Evolutionary conservation across 2,888 invertebrate genomes (phyloP).

Genomic region (Diplolepis rosae): DNA sequence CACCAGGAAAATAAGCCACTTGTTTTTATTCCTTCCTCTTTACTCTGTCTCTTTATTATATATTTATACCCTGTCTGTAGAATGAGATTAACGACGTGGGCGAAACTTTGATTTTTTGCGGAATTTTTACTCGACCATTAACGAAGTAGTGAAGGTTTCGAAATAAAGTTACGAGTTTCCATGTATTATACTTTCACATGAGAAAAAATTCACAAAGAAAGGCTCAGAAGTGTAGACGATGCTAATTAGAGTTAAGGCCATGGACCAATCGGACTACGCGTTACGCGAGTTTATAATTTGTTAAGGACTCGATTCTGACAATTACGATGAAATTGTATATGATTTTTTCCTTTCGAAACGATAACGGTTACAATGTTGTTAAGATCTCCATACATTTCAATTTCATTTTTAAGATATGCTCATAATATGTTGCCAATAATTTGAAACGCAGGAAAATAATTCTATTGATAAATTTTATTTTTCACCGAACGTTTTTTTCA

Average conservation of each 20-base stretch:
- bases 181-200: neutral
- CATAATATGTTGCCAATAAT: too few relatives aligned
- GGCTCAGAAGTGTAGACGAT: neutral
- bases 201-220: neutral
- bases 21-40: neutral
- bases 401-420: too few relatives aligned
- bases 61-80: neutral
- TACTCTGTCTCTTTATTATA: neutral
- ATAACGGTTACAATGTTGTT: too few relatives aligned
- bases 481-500: too few relatives aligned
- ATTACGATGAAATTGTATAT: neutral
- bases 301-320: neutral
- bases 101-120: neutral
- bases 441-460: too few relatives aligned
- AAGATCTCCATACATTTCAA: too few relatives aligned
- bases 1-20: conserved; percentile 45
- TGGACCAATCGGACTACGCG: neutral
- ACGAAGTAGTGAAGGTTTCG: neutral
- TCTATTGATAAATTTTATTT: too few relatives aligned
- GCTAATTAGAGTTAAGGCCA: neutral
- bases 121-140: neutral
- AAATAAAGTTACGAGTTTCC: neutral
- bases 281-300: neutral
- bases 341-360: neutral
- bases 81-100: neutral